Evolutionary conservation across 2,797 vertebrate species (phyloP), one percentile per base, ranked within the genome.

Genomic region (Steatocranus sp.): DNA sequence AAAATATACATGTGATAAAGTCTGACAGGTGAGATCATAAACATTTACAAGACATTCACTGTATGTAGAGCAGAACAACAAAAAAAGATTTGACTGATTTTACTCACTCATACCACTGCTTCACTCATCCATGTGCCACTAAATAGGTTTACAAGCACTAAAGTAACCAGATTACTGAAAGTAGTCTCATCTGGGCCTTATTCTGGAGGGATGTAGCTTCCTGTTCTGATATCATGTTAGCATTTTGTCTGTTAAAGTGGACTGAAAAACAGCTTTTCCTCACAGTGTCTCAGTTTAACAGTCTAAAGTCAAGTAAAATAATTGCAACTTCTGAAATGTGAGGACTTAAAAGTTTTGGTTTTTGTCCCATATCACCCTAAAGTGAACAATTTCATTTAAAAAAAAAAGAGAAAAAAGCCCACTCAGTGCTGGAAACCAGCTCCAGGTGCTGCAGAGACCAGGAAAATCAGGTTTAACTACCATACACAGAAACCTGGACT

Each of bases 1-100:
- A 88, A 89, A 90, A 94, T 92, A 88, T 91, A 94, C 88, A 95
- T 8, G 68, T 83, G 86, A 89, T 81, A 56, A 80, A 85, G 80
- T 88, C 50, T 89, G 56, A 84, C 51, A 48, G 41, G 3, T 48
- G 53, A 49, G 78, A 93, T 94, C 83, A 89, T 4, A 53, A 84
- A 56, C 79, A 94, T 93, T 91, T 93, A 93, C 89, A 93, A 27
- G 38, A 86, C 27, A 92, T 92, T 82, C 79, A 49, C 8, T 51
- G 61, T 23, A 34, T n/a, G 27, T 58, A 14, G 46, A 75, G 27
- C 50, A 79, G 50, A 38, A 80, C 78, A 81, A 6, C 70, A 73
- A 38, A 12, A 11, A 61, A 1, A 14, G 10, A 6, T 43, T 25
- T 25, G 41, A 73, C 2, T 27, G 15, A 1, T n/a, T 48, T 48